Percentiles rank a stretch among this genome's conserved stretches.
Evolutionary conservation across 2,888 invertebrate species (phyloP).

Genomic region (Thysanoteuthis rhombus): DNA sequence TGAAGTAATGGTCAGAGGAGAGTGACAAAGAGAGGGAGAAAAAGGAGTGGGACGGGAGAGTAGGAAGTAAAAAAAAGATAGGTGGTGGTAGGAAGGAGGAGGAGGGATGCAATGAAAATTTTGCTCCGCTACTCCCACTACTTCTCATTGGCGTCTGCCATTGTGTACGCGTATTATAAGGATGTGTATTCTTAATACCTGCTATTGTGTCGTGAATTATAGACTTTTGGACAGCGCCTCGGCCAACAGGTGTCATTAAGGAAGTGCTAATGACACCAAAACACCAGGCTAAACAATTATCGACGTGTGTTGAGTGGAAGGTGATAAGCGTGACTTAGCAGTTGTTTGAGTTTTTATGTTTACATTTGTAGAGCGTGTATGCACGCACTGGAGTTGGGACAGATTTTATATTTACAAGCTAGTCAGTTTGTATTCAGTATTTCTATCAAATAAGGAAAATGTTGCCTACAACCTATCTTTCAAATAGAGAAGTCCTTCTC

Average conservation of each 20-base stretch:
- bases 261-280: neutral
- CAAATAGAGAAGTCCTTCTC: too few species aligned
- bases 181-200: neutral
- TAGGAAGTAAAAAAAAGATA: neutral
- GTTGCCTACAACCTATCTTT: too few species aligned
- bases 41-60: neutral
- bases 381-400: too few species aligned
- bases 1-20: neutral
- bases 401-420: too few species aligned
- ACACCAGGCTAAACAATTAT: neutral
- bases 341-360: too few species aligned
- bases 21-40: neutral
- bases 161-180: neutral
- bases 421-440: too few species aligned
- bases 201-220: neutral
- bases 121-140: neutral
- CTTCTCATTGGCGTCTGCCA: neutral
- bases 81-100: neutral
- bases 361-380: too few species aligned
- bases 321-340: neutral
- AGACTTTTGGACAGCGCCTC: neutral
- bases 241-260: conserved; percentile 23
- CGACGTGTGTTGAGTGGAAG: neutral
- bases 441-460: too few species aligned
- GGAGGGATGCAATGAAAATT: neutral